A percentile compares a stretch with the other conserved stretches of the same genome.
phyloP scores from a whole-genome alignment of 2,888 invertebrate genomes.

The Leptothorax acervorum region DNA sequence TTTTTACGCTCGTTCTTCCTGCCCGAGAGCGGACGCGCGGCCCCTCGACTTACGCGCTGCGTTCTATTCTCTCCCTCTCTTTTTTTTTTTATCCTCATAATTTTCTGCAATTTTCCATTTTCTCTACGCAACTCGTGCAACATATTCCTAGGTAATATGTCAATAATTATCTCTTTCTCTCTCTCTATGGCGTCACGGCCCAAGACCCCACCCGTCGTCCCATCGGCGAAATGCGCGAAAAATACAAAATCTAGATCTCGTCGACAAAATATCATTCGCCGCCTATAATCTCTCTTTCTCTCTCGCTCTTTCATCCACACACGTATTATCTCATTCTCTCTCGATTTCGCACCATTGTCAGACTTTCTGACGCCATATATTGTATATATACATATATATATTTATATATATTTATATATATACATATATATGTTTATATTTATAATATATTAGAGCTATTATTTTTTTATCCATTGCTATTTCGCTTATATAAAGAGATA shows the following conservation, averaged over 20 bases:
- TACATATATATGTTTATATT: constrained; percentile 78
- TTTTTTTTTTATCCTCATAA: constrained; percentile 49
- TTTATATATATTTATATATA: constrained; percentile 69
- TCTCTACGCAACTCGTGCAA: constrained; percentile 52
- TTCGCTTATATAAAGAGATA: constrained; percentile 82
- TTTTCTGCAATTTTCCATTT: constrained; percentile 66
- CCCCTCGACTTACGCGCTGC: constrained; percentile 49
- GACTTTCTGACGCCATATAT: constrained; percentile 62
- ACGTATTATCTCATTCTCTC: constrained; percentile 1
- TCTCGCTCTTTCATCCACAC: constrained; percentile 1
- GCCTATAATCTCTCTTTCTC: constrained; percentile 34
- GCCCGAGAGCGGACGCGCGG: constrained; percentile 39
- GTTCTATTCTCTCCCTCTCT: constrained; percentile 30
- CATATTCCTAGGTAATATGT: constrained; percentile 35
- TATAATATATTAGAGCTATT: constrained; percentile 74
- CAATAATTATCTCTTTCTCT: constrained; percentile 22
- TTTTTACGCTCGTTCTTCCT: constrained; percentile 47
- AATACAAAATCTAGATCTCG: constrained; percentile 85
- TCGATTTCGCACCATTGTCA: constrained; percentile 44
- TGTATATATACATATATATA: constrained; percentile 59
- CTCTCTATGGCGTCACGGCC: constrained; percentile 54
- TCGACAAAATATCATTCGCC: constrained; percentile 82
- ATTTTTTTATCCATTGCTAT: constrained; percentile 61
- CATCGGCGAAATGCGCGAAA: constrained; percentile 80
- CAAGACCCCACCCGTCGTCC: constrained; percentile 78